Base-by-base conservation (phyloP, 1,140 invertebrate species). In the Panagrolaimus sp. region DNA sequence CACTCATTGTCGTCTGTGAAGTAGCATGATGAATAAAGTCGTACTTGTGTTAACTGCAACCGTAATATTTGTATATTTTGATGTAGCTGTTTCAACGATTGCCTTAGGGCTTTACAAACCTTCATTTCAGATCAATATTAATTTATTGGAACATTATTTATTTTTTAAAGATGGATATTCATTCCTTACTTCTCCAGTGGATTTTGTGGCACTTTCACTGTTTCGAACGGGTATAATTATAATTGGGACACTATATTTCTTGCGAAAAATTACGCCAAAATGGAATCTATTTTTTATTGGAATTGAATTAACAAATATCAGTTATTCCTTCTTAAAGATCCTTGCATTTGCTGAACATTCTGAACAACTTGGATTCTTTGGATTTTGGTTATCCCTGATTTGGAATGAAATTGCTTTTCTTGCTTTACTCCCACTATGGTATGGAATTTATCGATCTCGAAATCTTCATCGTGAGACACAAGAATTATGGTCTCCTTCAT, bases 331-430 rank as follows among this genome's bases (percentile, higher is more conserved):
- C 27, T 66, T 38, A 8, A 68, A 68, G 44, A 16, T 69, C 1
- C 63, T 69, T 11, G 23, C 31, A 5, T 69, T 67, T 53, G 42
- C 67, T n/a, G 67, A 69, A 53, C 42, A 31, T 27, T 65, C 43
- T n/a, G 63, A 9, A 9, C 63, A 68, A 43, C 64, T 69, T 0
- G 1, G 20, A 11, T 69, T 25, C 38, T 38, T 16, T 13, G 67
- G 67, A 9, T 9, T 69, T 47, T 69, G 67, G 67, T 44, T 69
- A 13, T n/a, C 25, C 16, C 20, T 66, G 11, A 14, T 69, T 16
- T 66, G 57, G 61, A 69, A 46, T 31, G 43, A 69, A 27, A 13
- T 67, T 25, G 45, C 45, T 51, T 69, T 51, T 13, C 7, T 61
- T n/a, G 27, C n/a, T 20, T 31, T 69, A 20, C 66, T 69, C 8